Evolutionary conservation across 2,888 invertebrate species (phyloP).

Genomic region (Heteromyza rotundicornis): DNA sequence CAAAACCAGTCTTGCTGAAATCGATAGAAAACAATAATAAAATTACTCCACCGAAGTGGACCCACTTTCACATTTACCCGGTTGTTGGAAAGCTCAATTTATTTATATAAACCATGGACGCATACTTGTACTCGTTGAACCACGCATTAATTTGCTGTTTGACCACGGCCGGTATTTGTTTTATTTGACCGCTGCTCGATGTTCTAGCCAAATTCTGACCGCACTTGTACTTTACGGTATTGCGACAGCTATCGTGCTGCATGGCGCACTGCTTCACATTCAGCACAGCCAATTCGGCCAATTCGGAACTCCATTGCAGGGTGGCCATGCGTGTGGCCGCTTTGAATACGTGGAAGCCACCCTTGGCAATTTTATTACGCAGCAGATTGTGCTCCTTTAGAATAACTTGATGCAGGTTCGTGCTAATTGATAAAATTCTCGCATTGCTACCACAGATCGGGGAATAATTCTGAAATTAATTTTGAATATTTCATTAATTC

Average conservation of each 20-base stretch:
- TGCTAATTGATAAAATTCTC: constrained; percentile 21
- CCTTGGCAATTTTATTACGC: constrained; percentile 29
- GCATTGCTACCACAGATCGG: constrained; percentile 26
- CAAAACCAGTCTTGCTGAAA: constrained; percentile 24
- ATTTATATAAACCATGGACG: constrained; percentile 29
- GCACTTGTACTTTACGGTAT: constrained; percentile 29
- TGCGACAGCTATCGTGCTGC: constrained; percentile 35
- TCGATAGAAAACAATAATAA: too few relatives aligned
- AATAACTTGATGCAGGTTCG: constrained; percentile 3
- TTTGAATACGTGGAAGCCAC: constrained; percentile 17
- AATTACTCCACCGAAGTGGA: not conserved
- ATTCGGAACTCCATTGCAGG: constrained; percentile 30
- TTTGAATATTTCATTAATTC: not conserved
- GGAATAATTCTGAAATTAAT: constrained; percentile 16
- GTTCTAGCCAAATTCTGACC: constrained; percentile 32
- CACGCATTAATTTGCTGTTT: constrained; percentile 23
- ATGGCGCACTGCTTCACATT: constrained; percentile 35
- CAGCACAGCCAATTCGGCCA: constrained; percentile 31
- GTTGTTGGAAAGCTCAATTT: constrained; percentile 1
- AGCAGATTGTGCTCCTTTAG: constrained; percentile 27
- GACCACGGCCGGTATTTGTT: not conserved
- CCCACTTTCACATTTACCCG: not conserved
- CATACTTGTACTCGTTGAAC: constrained; percentile 36
- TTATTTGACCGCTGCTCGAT: not conserved
- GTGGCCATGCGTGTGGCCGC: constrained; percentile 36